A percentile compares a stretch with the other conserved stretches of the same genome.
Conservation (phyloP, 2,888 invertebrate species). For the Tachina grossa region DNA sequence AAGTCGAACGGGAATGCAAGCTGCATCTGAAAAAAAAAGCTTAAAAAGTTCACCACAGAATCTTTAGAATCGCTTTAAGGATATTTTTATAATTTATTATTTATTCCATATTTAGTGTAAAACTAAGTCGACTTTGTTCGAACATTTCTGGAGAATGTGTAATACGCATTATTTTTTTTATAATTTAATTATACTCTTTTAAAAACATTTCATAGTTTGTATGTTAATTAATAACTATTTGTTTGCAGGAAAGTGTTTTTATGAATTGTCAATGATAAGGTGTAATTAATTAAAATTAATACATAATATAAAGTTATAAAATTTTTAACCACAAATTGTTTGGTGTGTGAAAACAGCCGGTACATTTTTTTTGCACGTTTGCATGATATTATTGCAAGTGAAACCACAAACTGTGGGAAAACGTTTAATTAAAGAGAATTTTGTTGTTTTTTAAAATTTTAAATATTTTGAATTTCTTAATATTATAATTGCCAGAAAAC, state of each 20-base stretch:
- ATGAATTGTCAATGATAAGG: conserved; percentile 50
- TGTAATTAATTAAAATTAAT: conserved; percentile 71
- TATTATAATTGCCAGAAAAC: background rate
- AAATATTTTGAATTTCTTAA: background rate
- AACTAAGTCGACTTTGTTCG: background rate
- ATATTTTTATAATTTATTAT: too few relatives aligned
- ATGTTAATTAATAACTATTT: conserved; percentile 52
- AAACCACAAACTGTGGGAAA: conserved; percentile 15
- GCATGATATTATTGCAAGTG: background rate
- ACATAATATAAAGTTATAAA: conserved; percentile 64
- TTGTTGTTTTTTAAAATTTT: background rate
- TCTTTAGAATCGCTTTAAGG: too few relatives aligned
- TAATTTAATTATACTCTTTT: conserved; percentile 23
- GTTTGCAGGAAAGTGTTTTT: background rate
- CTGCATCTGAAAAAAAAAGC: too few relatives aligned
- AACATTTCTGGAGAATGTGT: background rate
- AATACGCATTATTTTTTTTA: conserved; percentile 7
- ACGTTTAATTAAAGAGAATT: conserved; percentile 17
- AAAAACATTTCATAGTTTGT: conserved; percentile 12
- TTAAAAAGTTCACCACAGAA: too few relatives aligned
- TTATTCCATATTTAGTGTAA: background rate
- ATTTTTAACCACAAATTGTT: conserved; percentile 57
- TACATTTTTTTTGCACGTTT: conserved; percentile 13
- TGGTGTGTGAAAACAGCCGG: conserved; percentile 32
- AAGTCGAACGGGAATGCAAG: too few relatives aligned